Conservation (phyloP, 2,888 invertebrate genomes). For the Hydraecia micacea region DNA sequence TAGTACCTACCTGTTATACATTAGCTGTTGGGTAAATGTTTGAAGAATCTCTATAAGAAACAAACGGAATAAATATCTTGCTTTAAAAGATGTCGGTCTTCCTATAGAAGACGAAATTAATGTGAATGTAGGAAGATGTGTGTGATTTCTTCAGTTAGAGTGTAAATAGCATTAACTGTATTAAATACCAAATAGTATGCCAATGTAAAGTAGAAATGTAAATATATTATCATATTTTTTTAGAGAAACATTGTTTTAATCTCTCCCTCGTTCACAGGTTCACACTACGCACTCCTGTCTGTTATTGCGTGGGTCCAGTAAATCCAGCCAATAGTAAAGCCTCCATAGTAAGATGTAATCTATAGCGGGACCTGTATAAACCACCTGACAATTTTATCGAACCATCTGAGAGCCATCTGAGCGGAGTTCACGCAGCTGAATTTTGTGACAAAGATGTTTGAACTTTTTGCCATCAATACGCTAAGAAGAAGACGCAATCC, state of each 20-base stretch:
- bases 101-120: conserved; percentile 1
- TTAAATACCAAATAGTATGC: conserved; percentile 41
- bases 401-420: no score
- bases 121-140: not conserved
- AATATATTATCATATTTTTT: conserved; percentile 38
- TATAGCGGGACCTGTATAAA: no score
- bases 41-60: not conserved
- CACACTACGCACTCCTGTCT: no score
- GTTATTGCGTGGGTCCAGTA: no score
- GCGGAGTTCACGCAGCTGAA: no score
- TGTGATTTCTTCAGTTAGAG: conserved; percentile 44
- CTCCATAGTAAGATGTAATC: not conserved
- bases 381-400: no score
- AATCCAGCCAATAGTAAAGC: no score
- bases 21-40: not conserved
- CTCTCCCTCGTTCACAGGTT: not conserved
- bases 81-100: conserved; percentile 7
- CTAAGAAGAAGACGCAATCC: no score
- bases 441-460: no score
- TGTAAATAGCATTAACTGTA: conserved; percentile 46
- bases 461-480: no score
- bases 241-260: not conserved
- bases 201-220: conserved; percentile 39
- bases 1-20: not conserved
- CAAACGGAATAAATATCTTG: not conserved